phyloP scores from a whole-genome alignment of 2,113 vertebrate genomes.

The Esox niger region DNA sequence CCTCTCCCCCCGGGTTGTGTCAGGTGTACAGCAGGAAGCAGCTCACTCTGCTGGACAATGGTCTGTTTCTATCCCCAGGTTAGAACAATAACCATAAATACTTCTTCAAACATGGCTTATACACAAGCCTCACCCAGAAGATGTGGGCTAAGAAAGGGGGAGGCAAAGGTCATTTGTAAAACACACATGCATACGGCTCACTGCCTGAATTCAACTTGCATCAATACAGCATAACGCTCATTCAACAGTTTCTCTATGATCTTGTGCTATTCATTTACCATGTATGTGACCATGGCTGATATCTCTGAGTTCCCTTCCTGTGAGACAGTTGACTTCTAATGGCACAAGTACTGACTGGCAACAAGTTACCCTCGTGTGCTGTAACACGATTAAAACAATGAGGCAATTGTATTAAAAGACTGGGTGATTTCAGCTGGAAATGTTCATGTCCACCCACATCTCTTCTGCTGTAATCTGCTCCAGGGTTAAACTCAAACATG shows the following conservation, averaged over 20 bases:
- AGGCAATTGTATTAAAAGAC: not conserved
- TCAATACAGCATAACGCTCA: not conserved
- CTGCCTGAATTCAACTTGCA: not conserved
- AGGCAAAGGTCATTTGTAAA: not conserved
- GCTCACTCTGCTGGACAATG: not conserved
- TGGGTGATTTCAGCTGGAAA: not conserved
- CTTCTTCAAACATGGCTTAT: not conserved
- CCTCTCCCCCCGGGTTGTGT: too few species aligned
- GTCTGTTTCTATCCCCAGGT: not conserved
- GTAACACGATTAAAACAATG: not conserved
- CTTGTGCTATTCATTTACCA: not conserved
- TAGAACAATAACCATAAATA: not conserved
- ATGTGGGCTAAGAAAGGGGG: not conserved
- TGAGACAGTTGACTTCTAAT: not conserved
- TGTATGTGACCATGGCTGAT: not conserved
- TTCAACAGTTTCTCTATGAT: not conserved
- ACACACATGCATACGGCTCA: not conserved
- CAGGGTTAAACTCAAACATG: constrained; percentile 36
- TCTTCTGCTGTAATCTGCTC: constrained; percentile 25
- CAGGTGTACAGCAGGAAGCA: too few species aligned
- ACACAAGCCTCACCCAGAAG: not conserved
- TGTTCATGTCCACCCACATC: constrained; percentile 32
- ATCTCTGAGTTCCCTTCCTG: not conserved
- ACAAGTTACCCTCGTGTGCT: not conserved
- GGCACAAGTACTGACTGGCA: not conserved